phyloP scores from a whole-genome alignment of 2,113 vertebrate species.

The Corynorhinus townsendii region DNA sequence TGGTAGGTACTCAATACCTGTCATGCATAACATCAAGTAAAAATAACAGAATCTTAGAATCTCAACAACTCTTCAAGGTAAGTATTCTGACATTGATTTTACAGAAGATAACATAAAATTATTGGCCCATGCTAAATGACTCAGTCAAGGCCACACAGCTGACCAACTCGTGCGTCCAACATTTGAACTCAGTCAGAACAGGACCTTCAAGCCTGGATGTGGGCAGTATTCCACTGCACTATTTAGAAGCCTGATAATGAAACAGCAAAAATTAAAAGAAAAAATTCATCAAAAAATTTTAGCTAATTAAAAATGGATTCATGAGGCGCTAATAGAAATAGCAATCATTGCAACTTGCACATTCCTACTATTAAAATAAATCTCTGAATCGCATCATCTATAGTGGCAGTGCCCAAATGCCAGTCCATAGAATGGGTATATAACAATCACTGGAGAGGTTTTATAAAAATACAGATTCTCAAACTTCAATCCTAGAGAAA shows the following conservation, averaged over 20 bases:
- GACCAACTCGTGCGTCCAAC: background rate
- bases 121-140: background rate
- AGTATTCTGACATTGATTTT: conserved; percentile 1
- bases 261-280: background rate
- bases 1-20: background rate
- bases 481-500: background rate
- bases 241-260: background rate
- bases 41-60: background rate
- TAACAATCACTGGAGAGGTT: background rate
- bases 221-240: background rate
- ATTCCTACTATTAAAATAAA: background rate
- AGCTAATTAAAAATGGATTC: background rate
- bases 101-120: conserved; percentile 18
- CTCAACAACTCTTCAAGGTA: background rate
- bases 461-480: background rate
- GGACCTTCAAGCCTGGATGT: background rate
- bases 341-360: background rate
- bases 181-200: background rate
- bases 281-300: background rate
- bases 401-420: background rate
- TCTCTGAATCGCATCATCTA: background rate
- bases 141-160: background rate
- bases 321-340: background rate
- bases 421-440: background rate
- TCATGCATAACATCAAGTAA: background rate